These are phyloP conservation scores for Priocnemis perturbator DNA, from an alignment of 2,888 invertebrate species.

Conservation along the genomic window DNA sequence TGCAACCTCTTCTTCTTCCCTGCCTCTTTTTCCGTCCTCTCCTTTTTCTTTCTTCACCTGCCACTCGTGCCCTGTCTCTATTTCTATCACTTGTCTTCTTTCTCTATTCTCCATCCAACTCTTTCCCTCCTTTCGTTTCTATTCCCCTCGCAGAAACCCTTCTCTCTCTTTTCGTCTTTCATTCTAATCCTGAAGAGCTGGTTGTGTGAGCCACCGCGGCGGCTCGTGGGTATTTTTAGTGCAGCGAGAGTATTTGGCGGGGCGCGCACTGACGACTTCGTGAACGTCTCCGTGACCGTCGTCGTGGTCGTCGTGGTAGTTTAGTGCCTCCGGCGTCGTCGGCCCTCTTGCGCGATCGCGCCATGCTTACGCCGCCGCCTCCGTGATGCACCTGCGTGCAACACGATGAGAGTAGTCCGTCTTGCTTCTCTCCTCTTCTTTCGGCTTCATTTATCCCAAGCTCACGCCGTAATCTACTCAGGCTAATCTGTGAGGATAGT, in stretches of 20 bases:
- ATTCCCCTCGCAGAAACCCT: background rate
- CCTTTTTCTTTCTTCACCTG: constrained; percentile 25
- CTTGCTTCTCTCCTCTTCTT: background rate
- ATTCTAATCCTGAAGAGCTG: constrained; percentile 7
- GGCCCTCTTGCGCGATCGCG: constrained; percentile 54
- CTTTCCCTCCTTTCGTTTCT: constrained; percentile 11
- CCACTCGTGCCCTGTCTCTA: background rate
- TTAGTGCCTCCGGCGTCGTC: constrained; percentile 56
- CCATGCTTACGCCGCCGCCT: constrained; percentile 20
- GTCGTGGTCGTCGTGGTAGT: constrained; percentile 52
- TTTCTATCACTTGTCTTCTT: constrained; percentile 18
- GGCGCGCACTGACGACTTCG: constrained; percentile 56
- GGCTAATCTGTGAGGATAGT: no score
- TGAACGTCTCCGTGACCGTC: constrained; percentile 40
- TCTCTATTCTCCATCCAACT: constrained; percentile 30
- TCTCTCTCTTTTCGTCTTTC: constrained; percentile 21
- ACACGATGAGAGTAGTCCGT: constrained; percentile 4
- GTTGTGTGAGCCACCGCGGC: constrained; percentile 52
- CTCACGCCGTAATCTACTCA: background rate
- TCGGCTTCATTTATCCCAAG: background rate
- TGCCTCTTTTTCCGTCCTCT: constrained; percentile 34
- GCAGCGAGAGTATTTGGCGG: constrained; percentile 72
- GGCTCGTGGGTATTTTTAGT: constrained; percentile 73
- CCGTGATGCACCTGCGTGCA: constrained; percentile 41
- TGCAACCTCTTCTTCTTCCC: constrained; percentile 43